A percentile compares a stretch with the other conserved stretches of the same genome.
Evolutionary conservation across 2,113 vertebrate genomes (phyloP).

Genomic region (Paramisgurnus dabryanus): DNA sequence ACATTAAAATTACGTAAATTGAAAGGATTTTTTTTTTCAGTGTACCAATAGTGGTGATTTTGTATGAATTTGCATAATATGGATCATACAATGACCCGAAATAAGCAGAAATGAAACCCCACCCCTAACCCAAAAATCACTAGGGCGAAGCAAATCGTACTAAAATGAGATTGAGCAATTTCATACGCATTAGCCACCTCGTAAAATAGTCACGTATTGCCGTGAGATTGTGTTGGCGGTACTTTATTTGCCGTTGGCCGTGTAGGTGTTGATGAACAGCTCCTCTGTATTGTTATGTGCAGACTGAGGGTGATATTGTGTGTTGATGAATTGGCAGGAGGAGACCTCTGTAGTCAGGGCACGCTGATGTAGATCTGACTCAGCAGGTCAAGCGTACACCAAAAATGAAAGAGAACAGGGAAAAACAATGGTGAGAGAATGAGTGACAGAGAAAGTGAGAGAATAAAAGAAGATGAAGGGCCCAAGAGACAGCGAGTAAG

Average conservation of each 20-base stretch:
- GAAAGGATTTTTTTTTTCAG: too few relatives aligned
- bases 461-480: neutral
- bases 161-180: too few relatives aligned
- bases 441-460: neutral
- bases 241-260: neutral
- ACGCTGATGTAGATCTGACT: constrained; percentile 38
- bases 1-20: too few relatives aligned
- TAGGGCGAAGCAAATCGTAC: too few relatives aligned
- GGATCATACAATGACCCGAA: too few relatives aligned
- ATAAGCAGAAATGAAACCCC: too few relatives aligned
- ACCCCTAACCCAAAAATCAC: too few relatives aligned
- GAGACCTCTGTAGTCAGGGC: constrained; percentile 10
- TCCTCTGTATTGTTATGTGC: constrained; percentile 1
- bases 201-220: too few relatives aligned
- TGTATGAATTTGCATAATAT: too few relatives aligned
- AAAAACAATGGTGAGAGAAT: neutral
- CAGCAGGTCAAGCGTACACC: constrained; percentile 28
- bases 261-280: constrained; percentile 29
- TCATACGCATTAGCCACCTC: too few relatives aligned
- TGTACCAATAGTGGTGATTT: too few relatives aligned
- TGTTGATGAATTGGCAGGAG: constrained; percentile 39
- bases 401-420: neutral
- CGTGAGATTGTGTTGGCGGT: too few relatives aligned
- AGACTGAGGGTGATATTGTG: neutral
- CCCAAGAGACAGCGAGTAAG: neutral